phyloP scores from a whole-genome alignment of 2,113 vertebrate species.

The Chloebia gouldiae region DNA sequence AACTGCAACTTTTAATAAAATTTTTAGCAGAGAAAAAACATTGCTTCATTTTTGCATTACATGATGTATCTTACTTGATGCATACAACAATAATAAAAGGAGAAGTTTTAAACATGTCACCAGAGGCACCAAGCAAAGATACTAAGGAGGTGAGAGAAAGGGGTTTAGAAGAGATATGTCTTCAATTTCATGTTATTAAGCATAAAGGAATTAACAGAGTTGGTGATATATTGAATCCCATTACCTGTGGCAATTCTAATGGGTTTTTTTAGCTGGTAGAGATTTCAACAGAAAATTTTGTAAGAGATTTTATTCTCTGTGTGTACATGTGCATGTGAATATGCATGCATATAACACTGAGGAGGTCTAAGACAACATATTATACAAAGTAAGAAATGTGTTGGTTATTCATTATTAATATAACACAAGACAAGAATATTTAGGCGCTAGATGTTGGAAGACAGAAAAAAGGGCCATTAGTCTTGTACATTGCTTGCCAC shows the following conservation, averaged over 20 bases:
- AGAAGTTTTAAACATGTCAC: not conserved
- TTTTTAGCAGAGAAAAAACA: not conserved
- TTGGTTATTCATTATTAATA: not conserved
- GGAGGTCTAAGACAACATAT: not conserved
- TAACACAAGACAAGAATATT: not conserved
- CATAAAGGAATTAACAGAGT: slow-evolving; percentile 24
- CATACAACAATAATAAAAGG: not conserved
- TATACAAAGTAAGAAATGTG: not conserved
- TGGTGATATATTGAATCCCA: not conserved
- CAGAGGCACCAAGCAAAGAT: not conserved
- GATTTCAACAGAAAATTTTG: not conserved
- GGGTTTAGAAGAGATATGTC: not conserved
- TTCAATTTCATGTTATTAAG: slow-evolving; percentile 32
- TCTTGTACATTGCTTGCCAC: not conserved
- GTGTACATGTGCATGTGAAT: not conserved
- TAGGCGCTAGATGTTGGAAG: not conserved
- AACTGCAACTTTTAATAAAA: not conserved
- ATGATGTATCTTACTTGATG: not conserved
- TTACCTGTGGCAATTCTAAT: not conserved
- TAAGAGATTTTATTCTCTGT: not conserved
- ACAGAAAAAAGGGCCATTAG: not conserved
- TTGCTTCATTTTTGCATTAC: not conserved
- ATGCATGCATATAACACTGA: not conserved
- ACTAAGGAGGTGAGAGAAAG: not conserved
- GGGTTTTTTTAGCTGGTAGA: not conserved